Conservation (phyloP, 2,797 vertebrate species). For the Hydrocynus forskahlii region DNA sequence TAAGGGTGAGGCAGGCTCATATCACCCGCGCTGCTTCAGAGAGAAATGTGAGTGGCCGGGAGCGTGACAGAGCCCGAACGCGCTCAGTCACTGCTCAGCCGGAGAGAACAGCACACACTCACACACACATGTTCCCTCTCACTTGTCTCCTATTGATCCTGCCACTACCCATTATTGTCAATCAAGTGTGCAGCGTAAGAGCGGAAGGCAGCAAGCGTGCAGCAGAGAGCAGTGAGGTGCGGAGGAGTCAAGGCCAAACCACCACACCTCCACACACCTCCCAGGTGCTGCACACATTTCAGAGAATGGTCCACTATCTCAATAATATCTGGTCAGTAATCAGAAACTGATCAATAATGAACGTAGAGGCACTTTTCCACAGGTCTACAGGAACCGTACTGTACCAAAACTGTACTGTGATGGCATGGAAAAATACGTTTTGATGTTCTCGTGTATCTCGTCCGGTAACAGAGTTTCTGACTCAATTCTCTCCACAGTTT, state of each 20-base stretch:
- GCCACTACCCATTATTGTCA: conserved; percentile 84
- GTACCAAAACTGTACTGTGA: no score
- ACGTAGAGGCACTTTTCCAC: no score
- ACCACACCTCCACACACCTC: neutral
- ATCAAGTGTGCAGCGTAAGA: conserved; percentile 70
- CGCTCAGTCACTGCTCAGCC: conserved; percentile 53
- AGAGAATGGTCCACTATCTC: no score
- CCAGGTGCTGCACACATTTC: neutral
- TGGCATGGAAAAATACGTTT: no score
- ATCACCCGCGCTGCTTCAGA: conserved; percentile 15
- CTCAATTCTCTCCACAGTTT: no score
- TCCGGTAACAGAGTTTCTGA: no score
- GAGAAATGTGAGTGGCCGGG: conserved; percentile 30
- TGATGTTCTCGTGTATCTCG: no score
- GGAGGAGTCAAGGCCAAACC: conserved; percentile 17
- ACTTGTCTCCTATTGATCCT: conserved; percentile 80
- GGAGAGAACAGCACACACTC: conserved; percentile 69
- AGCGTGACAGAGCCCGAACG: conserved; percentile 70
- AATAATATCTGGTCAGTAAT: no score
- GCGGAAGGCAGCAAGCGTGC: conserved; percentile 57
- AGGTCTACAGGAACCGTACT: neutral
- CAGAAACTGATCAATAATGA: no score
- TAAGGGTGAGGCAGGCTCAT: neutral
- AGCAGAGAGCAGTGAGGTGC: conserved; percentile 61
- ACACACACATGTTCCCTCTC: conserved; percentile 67